Evolutionary conservation across 2,113 vertebrate species (phyloP).

Genomic region (Lophura nycthemera): DNA sequence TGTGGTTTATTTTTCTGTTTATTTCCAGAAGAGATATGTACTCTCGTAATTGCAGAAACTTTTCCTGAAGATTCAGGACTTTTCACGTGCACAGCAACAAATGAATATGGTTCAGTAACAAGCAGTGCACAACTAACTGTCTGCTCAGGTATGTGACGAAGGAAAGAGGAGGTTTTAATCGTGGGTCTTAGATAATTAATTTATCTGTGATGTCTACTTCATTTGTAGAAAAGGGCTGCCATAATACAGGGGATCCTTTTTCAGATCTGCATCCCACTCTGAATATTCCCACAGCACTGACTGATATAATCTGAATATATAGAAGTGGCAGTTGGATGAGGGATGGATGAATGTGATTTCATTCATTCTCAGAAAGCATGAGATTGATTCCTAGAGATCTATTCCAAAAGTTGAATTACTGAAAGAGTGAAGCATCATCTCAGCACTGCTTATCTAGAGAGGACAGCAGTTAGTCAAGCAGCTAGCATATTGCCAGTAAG

Average conservation of each 20-base stretch:
- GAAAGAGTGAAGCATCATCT: neutral
- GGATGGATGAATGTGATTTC: neutral
- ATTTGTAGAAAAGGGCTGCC: neutral
- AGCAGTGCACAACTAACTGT: slow-evolving; percentile 88
- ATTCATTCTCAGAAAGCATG: neutral
- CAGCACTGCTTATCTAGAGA: neutral
- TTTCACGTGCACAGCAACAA: slow-evolving; percentile 90
- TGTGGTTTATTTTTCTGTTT: slow-evolving; percentile 1
- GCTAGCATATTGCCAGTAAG: neutral
- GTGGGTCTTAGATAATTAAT: neutral
- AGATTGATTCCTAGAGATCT: neutral
- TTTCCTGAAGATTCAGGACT: slow-evolving; percentile 95
- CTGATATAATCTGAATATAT: neutral
- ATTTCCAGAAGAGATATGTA: slow-evolving; percentile 95
- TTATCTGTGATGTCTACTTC: neutral
- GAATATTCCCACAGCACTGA: neutral
- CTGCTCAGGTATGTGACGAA: slow-evolving; percentile 81
- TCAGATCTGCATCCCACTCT: neutral
- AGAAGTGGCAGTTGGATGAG: neutral
- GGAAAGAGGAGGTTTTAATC: neutral
- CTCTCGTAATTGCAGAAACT: slow-evolving; percentile 94
- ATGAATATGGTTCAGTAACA: slow-evolving; percentile 85
- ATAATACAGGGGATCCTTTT: neutral
- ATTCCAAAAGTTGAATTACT: neutral
- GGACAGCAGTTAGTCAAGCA: neutral